These are phyloP conservation scores for Venustoraphidia nigricollis DNA, from an alignment of 2,888 invertebrate species.

Conservation along the genomic window DNA sequence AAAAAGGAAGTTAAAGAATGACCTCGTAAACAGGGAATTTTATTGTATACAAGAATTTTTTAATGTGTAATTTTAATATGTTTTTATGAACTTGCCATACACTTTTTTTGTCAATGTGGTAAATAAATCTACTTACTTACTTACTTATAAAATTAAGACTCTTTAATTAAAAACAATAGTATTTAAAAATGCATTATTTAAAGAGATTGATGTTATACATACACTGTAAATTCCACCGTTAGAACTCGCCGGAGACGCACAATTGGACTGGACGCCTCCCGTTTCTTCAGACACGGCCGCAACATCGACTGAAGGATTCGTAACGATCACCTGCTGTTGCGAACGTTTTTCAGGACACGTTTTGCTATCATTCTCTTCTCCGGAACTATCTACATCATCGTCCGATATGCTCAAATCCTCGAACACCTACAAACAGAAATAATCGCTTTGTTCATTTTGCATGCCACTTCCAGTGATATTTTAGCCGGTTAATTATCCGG, in stretches of 20 bases:
- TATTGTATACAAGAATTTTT: no score
- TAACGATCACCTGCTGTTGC: slow-evolving; percentile 48
- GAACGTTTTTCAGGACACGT: slow-evolving; percentile 11
- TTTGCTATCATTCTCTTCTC: slow-evolving; percentile 12
- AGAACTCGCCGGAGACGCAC: slow-evolving; percentile 79
- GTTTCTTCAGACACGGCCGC: slow-evolving; percentile 28
- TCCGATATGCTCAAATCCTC: slow-evolving; percentile 27
- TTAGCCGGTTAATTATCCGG: no score
- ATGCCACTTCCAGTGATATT: neutral
- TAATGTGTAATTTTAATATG: no score
- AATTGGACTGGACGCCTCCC: slow-evolving; percentile 39
- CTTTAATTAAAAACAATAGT: slow-evolving; percentile 1
- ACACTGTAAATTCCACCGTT: slow-evolving; percentile 82
- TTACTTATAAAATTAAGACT: no score
- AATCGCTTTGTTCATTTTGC: neutral
- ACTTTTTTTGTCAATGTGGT: no score
- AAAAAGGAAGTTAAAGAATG: no score
- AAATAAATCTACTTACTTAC: no score
- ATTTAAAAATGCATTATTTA: slow-evolving; percentile 4
- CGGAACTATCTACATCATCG: slow-evolving; percentile 18
- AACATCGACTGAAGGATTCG: slow-evolving; percentile 53
- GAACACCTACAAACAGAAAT: slow-evolving; percentile 20
- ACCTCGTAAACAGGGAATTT: no score
- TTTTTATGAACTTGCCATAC: no score
- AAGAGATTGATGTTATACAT: slow-evolving; percentile 23